Percentiles rank a stretch among this genome's conserved stretches.
These are phyloP conservation scores for Octopus sinensis DNA, from an alignment of 1,140 invertebrate genomes.

Conservation along the genomic window DNA sequence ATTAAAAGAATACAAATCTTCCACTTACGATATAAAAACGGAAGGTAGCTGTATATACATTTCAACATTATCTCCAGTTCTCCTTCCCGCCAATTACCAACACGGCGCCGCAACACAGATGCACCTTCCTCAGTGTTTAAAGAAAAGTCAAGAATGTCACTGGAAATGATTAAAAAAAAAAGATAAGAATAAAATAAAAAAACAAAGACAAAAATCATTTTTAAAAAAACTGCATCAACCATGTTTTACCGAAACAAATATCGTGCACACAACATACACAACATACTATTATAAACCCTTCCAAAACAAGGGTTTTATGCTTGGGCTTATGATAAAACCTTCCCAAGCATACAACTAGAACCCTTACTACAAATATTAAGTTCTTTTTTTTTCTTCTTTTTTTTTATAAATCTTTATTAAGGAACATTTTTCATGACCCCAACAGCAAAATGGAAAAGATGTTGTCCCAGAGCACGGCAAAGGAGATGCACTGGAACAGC, in stretches of 20 bases:
- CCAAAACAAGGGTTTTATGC: too few species aligned
- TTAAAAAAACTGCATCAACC: too few species aligned
- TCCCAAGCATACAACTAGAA: too few species aligned
- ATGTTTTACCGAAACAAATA: too few species aligned
- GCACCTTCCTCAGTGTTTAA: not conserved
- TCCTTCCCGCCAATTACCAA: not conserved
- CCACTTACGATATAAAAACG: not conserved
- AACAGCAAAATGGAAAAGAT: not conserved
- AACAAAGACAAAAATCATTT: too few species aligned
- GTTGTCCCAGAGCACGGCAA: not conserved
- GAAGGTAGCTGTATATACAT: not conserved
- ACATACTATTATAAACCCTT: too few species aligned
- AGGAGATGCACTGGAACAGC: not conserved
- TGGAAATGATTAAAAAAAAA: not conserved
- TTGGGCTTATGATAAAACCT: too few species aligned
- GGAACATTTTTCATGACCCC: too few species aligned
- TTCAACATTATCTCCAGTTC: not conserved
- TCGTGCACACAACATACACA: too few species aligned
- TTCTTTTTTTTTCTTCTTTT: too few species aligned
- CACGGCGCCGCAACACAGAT: not conserved
- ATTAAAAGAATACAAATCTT: not conserved
- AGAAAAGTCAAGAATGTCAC: not conserved
- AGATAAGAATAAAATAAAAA: not conserved
- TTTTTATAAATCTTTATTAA: too few species aligned
- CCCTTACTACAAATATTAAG: too few species aligned